Evolutionary conservation across 2,888 invertebrate genomes (phyloP).

Genomic region (Pammene aurita): DNA sequence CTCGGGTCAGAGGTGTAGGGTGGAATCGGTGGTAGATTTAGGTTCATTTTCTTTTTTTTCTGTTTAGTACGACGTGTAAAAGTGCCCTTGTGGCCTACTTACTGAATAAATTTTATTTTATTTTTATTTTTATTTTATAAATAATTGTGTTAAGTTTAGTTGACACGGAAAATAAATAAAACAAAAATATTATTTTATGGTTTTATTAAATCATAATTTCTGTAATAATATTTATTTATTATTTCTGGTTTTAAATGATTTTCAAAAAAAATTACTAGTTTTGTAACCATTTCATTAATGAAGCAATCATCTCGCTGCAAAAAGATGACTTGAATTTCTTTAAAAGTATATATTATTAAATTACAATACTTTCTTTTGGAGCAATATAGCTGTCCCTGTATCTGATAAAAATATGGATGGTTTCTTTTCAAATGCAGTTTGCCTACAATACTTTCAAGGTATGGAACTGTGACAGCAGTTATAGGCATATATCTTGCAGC

Average conservation of each 20-base stretch:
- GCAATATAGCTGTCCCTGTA: slow-evolving; percentile 43
- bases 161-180: not conserved
- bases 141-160: slow-evolving; percentile 1
- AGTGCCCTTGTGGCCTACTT: too few species aligned
- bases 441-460: slow-evolving; percentile 24
- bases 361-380: slow-evolving; percentile 43
- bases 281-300: slow-evolving; percentile 20
- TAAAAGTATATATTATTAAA: slow-evolving; percentile 44
- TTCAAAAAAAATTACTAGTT: not conserved
- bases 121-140: too few species aligned
- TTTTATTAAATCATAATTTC: slow-evolving; percentile 7
- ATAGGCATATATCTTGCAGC: slow-evolving; percentile 30
- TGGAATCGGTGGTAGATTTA: too few species aligned
- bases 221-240: slow-evolving; percentile 7
- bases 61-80: too few species aligned
- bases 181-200: not conserved
- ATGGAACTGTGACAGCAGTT: slow-evolving; percentile 39
- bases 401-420: slow-evolving; percentile 32
- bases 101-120: too few species aligned
- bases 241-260: slow-evolving; percentile 1
- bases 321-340: slow-evolving; percentile 42
- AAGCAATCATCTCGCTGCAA: slow-evolving; percentile 36
- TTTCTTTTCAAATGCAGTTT: slow-evolving; percentile 15
- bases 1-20: too few species aligned
- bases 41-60: too few species aligned